Evolutionary conservation across 1,140 invertebrate genomes (phyloP), one percentile per base, ranked within the genome.

Genomic region (Epicauta chinensis): DNA sequence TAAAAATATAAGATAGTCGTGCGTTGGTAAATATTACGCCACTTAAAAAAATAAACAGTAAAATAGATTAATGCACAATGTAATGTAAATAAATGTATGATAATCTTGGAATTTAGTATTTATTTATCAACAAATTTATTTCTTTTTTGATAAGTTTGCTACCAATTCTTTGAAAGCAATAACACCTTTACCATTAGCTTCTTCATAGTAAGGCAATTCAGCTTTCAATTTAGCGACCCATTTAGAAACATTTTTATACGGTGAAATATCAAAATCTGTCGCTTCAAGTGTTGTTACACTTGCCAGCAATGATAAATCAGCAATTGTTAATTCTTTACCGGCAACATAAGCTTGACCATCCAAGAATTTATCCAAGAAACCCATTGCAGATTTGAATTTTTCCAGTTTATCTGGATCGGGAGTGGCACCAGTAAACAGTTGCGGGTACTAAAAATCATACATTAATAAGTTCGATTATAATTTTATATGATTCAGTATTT

Each of bases 211-310:
- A 2, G 84, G 82, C 7, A 82, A 79, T 3, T 79, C 77, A 30
- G 70, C 71, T 69, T 86, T 87, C 34, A 83, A 77, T 42, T 76
- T 81, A 31, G 81, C 77, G 56, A 81, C 77, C 87, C 89, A 91
- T 52, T 74, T 77, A 36, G 60, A 67, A 38, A 91, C 76, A 55
- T 89, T 87, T 11, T 75, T 68, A 67, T 82, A 89, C 60, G 81
- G 78, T 34, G 75, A 73, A 34, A 88, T 66, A 58, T 87, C 79
- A 48, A 83, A 81, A 10, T 78, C 77, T 4, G 80, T 73, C 2
- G 77, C 80, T 72, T 90, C 80, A 52, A 77, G 75, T 41, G 81
- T 84, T 16, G 83, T 80, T 10, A 87, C 72, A 1, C 74, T 73
- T 6, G 80, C 74, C 7, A 81, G 66, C 29, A 87, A 56, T 12